Evolutionary conservation across 2,797 vertebrate species (phyloP).

Genomic region (Pogonophryne albipinna): DNA sequence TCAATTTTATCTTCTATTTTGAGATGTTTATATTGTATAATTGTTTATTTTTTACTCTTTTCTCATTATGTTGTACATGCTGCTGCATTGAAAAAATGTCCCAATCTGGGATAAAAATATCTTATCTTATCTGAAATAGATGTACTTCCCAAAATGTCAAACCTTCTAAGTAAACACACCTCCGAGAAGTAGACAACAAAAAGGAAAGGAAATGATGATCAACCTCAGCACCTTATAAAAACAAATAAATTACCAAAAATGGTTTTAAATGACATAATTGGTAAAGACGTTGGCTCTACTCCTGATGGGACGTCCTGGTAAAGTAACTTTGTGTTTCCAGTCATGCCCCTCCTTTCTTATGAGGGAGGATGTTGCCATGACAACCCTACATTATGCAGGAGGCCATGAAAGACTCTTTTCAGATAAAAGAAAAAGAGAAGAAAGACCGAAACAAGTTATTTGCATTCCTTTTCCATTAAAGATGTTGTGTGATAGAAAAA

Average conservation of each 20-base stretch:
- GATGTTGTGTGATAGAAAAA: constrained; percentile 58
- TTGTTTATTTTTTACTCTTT: no score
- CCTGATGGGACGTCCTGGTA: constrained; percentile 52
- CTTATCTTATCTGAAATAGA: no score
- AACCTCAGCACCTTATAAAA: background rate
- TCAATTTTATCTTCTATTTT: no score
- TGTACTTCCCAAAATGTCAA: background rate
- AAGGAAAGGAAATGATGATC: background rate
- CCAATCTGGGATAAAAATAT: no score
- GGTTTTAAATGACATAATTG: background rate
- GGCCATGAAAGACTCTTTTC: constrained; percentile 79
- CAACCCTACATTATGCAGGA: constrained; percentile 78
- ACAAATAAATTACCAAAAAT: background rate
- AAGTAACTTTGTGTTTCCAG: constrained; percentile 46
- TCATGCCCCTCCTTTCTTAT: constrained; percentile 62
- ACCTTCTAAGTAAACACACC: background rate
- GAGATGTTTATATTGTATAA: no score
- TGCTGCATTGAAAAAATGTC: no score
- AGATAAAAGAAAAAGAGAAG: constrained; percentile 46
- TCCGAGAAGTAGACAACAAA: background rate
- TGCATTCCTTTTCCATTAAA: constrained; percentile 79
- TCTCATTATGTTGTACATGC: no score
- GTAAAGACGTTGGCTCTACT: background rate
- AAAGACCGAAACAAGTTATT: constrained; percentile 73
- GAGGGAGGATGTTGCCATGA: constrained; percentile 72